phyloP scores from a whole-genome alignment of 2,888 invertebrate genomes.

The Lasioglossum morio region DNA sequence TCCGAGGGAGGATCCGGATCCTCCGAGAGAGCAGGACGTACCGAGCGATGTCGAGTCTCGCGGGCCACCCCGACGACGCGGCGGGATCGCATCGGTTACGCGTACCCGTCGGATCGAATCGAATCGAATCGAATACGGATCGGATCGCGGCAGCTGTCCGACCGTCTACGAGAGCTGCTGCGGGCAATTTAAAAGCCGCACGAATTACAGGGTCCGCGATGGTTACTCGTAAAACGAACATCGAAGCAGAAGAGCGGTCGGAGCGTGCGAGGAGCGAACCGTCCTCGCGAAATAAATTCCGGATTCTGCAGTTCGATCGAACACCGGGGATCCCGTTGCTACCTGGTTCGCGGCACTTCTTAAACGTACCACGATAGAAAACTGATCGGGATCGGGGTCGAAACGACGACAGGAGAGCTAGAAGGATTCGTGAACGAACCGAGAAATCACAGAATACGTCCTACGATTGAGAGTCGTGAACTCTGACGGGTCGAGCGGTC shows the following conservation, averaged over 20 bases:
- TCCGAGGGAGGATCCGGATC: not conserved
- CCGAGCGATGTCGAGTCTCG: not conserved
- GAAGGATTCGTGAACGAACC: not conserved
- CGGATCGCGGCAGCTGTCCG: constrained; percentile 73
- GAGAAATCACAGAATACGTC: not conserved
- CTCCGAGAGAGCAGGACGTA: not conserved
- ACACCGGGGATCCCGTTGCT: not conserved
- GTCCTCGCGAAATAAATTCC: constrained; percentile 66
- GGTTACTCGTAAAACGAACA: constrained; percentile 64
- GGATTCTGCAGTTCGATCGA: constrained; percentile 60
- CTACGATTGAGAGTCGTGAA: not conserved
- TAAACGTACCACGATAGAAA: no score
- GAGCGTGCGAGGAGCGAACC: constrained; percentile 28
- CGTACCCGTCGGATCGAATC: not conserved
- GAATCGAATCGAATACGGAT: constrained; percentile 51
- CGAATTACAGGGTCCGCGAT: constrained; percentile 75
- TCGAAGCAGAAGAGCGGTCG: not conserved
- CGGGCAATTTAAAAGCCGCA: constrained; percentile 75
- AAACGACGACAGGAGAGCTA: not conserved
- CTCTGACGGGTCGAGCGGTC: not conserved
- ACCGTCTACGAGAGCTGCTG: constrained; percentile 64
- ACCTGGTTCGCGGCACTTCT: not conserved
- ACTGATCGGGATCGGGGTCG: no score
- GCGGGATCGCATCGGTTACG: not conserved
- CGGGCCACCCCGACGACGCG: not conserved